Evolutionary conservation across 2,888 invertebrate species (phyloP).

Genomic region (Yponomeuta sedellus): DNA sequence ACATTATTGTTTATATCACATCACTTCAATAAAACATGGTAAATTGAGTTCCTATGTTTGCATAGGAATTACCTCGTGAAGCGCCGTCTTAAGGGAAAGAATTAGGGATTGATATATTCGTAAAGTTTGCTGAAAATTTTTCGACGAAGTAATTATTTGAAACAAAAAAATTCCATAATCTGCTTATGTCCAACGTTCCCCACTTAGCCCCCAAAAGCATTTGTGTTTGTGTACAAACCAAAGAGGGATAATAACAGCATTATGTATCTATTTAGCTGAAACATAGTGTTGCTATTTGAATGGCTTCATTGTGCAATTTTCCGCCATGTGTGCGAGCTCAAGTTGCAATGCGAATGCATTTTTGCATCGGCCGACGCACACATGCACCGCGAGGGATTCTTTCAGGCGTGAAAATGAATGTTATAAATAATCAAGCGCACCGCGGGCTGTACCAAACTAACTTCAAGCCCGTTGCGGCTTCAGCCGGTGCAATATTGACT

Average conservation of each 20-base stretch:
- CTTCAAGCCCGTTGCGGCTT: constrained; percentile 59
- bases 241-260: not conserved
- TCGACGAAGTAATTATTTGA: too few relatives aligned
- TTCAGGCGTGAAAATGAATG: constrained; percentile 76
- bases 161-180: too few relatives aligned
- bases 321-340: not conserved
- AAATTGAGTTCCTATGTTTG: too few relatives aligned
- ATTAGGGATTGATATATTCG: too few relatives aligned
- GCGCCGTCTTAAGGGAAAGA: too few relatives aligned
- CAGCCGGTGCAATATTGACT: constrained; percentile 39
- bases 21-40: too few relatives aligned
- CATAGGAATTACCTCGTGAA: too few relatives aligned
- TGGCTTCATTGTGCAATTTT: not conserved
- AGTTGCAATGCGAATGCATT: constrained; percentile 27
- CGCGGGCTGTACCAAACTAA: constrained; percentile 67
- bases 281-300: not conserved
- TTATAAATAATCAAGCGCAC: constrained; percentile 70
- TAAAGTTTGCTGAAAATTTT: too few relatives aligned
- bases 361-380: constrained; percentile 28
- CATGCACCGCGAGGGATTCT: constrained; percentile 36
- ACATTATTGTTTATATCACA: too few relatives aligned
- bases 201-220: not conserved
- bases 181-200: not conserved
- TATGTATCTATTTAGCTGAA: not conserved
- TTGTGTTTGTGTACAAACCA: not conserved